Evolutionary conservation across 2,797 vertebrate genomes (phyloP).

Genomic region (Distichodus sexfasciatus): DNA sequence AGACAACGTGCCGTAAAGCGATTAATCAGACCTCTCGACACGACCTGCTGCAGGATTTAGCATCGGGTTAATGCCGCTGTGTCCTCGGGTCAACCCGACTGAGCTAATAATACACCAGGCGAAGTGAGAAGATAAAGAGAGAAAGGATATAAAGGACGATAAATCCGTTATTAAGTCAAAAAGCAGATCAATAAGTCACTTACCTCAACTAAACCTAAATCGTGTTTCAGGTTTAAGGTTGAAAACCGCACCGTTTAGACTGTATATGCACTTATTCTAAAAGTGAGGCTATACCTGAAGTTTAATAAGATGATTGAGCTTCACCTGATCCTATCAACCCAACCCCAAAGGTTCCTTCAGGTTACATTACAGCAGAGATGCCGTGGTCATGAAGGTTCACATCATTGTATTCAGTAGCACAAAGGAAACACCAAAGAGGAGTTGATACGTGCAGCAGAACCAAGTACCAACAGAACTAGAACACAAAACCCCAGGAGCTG

Average conservation of each 20-base stretch:
- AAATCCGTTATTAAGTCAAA: too few species aligned
- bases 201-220: neutral
- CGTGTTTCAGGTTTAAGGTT: too few species aligned
- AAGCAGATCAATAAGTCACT: neutral
- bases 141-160: too few species aligned
- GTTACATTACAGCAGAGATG: neutral
- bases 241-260: neutral
- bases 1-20: neutral
- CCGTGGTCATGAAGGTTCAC: too few species aligned
- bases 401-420: too few species aligned
- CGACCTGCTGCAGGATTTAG: neutral
- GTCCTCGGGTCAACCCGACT: neutral
- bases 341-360: neutral
- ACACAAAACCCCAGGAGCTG: too few species aligned
- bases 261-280: neutral
- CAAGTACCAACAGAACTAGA: too few species aligned
- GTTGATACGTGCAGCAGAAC: too few species aligned
- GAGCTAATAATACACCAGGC: neutral
- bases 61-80: neutral
- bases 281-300: neutral
- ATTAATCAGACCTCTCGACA: neutral
- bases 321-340: neutral
- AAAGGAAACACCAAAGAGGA: too few species aligned
- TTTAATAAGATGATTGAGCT: neutral
- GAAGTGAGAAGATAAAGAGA: fast-evolving